Percentiles rank a stretch among this genome's conserved stretches.
These are phyloP conservation scores for Odontocerum albicorne DNA, from an alignment of 2,888 invertebrate species.

Conservation along the genomic window DNA sequence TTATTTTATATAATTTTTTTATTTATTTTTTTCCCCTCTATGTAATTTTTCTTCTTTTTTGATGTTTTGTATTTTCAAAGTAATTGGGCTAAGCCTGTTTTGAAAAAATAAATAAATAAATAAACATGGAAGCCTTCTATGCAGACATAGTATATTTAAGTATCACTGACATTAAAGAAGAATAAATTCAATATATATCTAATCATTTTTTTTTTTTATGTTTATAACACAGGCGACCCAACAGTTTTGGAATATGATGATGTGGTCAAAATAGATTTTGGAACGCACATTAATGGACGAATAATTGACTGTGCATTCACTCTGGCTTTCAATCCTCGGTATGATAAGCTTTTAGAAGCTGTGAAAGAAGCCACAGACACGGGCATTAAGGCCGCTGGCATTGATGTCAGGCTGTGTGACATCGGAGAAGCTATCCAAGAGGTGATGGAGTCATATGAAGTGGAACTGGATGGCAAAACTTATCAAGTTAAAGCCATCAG, in stretches of 20 bases:
- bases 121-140: too few species aligned
- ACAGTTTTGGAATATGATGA: constrained; percentile 95
- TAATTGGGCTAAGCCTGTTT: too few species aligned
- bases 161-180: too few species aligned
- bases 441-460: constrained; percentile 99
- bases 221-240: constrained; percentile 79
- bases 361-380: constrained; percentile 99
- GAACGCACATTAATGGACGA: constrained; percentile 96
- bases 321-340: constrained; percentile 93
- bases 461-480: constrained; percentile 94
- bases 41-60: too few species aligned
- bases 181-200: too few species aligned
- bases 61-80: too few species aligned
- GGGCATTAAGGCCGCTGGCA: constrained; percentile 92
- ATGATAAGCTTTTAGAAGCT: constrained; percentile 90
- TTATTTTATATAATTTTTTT: too few species aligned
- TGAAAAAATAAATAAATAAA: too few species aligned
- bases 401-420: constrained; percentile 96
- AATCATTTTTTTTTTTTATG: constrained; percentile 2
- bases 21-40: too few species aligned
- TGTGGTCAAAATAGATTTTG: constrained; percentile 98
- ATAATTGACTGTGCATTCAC: constrained; percentile 99
- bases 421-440: constrained; percentile 97
- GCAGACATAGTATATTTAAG: neutral
- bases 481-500: constrained; percentile 97